These are phyloP conservation scores for Ophraella communa DNA, from an alignment of 2,888 invertebrate genomes.

Conservation along the genomic window DNA sequence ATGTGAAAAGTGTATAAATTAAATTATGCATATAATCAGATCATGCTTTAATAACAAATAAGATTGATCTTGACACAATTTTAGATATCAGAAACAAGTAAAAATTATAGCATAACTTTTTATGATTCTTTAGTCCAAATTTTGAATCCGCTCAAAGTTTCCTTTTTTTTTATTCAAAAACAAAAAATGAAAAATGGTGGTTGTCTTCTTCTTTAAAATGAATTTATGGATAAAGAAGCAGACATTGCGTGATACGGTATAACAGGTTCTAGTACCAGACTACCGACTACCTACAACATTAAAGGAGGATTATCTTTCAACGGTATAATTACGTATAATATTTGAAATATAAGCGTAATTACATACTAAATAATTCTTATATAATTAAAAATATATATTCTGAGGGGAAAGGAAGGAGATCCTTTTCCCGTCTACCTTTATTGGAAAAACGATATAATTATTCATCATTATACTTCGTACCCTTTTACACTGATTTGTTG, in stretches of 20 bases:
- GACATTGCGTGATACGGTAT: conserved; percentile 49
- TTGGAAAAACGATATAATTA: background rate
- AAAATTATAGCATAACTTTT: too few species aligned
- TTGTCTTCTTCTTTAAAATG: conserved; percentile 41
- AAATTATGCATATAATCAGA: background rate
- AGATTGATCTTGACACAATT: background rate
- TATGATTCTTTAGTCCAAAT: too few species aligned
- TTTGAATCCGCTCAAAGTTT: too few species aligned
- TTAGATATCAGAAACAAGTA: background rate
- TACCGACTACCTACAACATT: conserved; percentile 42
- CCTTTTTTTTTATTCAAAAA: background rate
- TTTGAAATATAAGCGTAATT: conserved; percentile 30
- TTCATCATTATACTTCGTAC: background rate
- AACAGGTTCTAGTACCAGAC: conserved; percentile 47
- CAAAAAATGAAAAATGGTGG: conserved; percentile 43
- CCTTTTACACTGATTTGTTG: too few species aligned
- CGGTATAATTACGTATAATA: conserved; percentile 31
- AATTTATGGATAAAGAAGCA: conserved; percentile 45
- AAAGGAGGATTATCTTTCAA: conserved; percentile 38
- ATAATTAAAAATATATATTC: conserved; percentile 22
- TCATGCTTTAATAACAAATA: too few species aligned
- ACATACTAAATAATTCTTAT: conserved; percentile 22
- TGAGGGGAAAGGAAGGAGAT: background rate
- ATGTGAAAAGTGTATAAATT: too few species aligned
- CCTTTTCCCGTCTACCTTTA: conserved; percentile 12